phyloP scores from a whole-genome alignment of 2,888 invertebrate species.

The Petrophora chlorosata region DNA sequence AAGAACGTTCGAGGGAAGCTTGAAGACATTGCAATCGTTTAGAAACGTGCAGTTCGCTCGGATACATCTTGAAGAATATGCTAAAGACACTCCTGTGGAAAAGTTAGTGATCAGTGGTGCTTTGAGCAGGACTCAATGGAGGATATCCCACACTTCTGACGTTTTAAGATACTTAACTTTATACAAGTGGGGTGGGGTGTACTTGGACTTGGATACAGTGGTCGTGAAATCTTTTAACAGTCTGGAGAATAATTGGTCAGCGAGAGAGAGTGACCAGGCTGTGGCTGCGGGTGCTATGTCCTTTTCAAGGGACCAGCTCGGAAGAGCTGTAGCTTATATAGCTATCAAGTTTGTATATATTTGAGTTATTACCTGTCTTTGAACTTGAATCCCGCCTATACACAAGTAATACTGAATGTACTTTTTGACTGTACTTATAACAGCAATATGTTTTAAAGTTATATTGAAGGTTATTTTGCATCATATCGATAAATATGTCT shows the following conservation, averaged over 20 bases:
- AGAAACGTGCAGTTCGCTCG: slow-evolving; percentile 78
- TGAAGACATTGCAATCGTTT: slow-evolving; percentile 47
- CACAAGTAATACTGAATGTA: too few species aligned
- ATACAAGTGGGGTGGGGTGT: slow-evolving; percentile 91
- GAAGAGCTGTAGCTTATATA: slow-evolving; percentile 42
- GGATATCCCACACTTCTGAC: slow-evolving; percentile 86
- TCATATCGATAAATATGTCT: too few species aligned
- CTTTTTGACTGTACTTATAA: too few species aligned
- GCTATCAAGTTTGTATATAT: slow-evolving; percentile 40
- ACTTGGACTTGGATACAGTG: slow-evolving; percentile 90
- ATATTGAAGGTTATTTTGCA: too few species aligned
- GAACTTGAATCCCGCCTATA: too few species aligned
- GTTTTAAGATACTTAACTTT: slow-evolving; percentile 86
- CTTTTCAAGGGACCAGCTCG: slow-evolving; percentile 63
- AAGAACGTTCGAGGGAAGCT: background rate
- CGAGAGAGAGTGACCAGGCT: slow-evolving; percentile 83
- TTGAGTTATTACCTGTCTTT: background rate
- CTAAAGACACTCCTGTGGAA: slow-evolving; percentile 82
- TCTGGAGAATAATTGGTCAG: slow-evolving; percentile 85
- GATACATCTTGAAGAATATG: slow-evolving; percentile 77
- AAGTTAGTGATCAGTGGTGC: slow-evolving; percentile 74
- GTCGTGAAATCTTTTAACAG: slow-evolving; percentile 84
- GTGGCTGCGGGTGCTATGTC: slow-evolving; percentile 88
- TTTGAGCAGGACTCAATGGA: slow-evolving; percentile 77
- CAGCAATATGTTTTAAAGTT: too few species aligned